Evolutionary conservation across 2,113 vertebrate species (phyloP).

Genomic region (Meriones unguiculatus): DNA sequence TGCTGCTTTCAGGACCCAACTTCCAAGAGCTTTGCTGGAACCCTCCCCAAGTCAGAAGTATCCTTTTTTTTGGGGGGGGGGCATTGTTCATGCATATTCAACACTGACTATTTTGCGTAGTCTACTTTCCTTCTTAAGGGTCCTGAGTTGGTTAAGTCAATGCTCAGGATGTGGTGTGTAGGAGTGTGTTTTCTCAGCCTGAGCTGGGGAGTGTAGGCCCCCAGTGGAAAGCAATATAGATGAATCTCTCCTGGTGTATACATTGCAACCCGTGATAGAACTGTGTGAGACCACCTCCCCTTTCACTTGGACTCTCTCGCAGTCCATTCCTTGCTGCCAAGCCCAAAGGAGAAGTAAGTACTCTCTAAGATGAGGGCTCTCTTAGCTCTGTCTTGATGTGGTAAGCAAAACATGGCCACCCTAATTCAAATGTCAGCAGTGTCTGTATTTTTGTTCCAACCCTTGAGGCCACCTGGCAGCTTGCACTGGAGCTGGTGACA

Average conservation of each 20-base stretch:
- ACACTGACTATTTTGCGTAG: neutral
- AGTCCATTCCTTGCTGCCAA: too few species aligned
- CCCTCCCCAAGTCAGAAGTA: neutral
- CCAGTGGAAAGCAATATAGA: neutral
- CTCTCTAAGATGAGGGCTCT: neutral
- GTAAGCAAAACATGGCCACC: neutral
- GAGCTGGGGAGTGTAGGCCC: neutral
- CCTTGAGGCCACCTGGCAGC: neutral
- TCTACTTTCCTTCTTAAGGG: neutral
- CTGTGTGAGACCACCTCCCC: accelerated
- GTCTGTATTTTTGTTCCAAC: neutral
- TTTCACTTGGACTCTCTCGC: neutral
- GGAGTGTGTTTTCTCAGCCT: neutral
- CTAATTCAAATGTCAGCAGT: neutral
- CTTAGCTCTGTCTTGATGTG: neutral
- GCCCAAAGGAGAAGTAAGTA: neutral
- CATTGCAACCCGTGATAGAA: neutral
- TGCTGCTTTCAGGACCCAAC: neutral
- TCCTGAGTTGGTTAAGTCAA: neutral
- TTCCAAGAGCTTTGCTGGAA: neutral
- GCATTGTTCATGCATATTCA: neutral
- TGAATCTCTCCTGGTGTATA: neutral
- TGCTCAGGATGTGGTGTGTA: neutral
- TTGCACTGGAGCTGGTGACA: conserved; percentile 16
- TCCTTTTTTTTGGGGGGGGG: neutral